Evolutionary conservation across 2,888 invertebrate genomes (phyloP).

Genomic region (Matsumyia berberina): DNA sequence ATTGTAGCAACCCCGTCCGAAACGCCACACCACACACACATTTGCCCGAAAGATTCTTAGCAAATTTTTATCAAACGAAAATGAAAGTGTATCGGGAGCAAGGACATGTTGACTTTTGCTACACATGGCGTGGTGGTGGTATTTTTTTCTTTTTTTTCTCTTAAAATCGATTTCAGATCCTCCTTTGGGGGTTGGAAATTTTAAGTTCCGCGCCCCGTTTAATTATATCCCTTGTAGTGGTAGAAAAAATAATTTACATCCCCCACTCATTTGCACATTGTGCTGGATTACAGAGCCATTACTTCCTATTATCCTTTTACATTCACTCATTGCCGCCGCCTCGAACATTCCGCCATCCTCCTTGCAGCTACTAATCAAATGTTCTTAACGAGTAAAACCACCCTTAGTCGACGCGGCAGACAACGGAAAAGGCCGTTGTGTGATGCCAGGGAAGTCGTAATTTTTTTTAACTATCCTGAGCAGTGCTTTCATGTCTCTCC

Average conservation of each 20-base stretch:
- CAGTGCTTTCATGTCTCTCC: conserved; percentile 45
- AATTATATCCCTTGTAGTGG: conserved; percentile 43
- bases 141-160: conserved; percentile 12
- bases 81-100: conserved; percentile 55
- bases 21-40: too few species aligned
- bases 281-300: conserved; percentile 71
- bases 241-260: neutral
- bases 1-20: neutral
- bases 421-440: neutral
- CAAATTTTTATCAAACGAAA: conserved; percentile 21
- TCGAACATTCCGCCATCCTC: neutral
- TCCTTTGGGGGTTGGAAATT: conserved; percentile 4
- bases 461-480: conserved; percentile 71
- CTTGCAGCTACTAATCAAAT: conserved; percentile 63
- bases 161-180: conserved; percentile 45
- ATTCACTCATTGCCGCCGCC: conserved; percentile 59
- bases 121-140: conserved; percentile 6
- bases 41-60: too few species aligned
- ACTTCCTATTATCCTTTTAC: conserved; percentile 70
- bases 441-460: conserved; percentile 47
- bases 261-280: conserved; percentile 51
- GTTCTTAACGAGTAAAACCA: conserved; percentile 60
- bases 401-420: conserved; percentile 21
- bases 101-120: conserved; percentile 40
- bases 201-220: conserved; percentile 28